Percentiles rank a stretch among this genome's conserved stretches.
Evolutionary conservation across 1,140 invertebrate genomes (phyloP).

Genomic region (Cherax destructor): DNA sequence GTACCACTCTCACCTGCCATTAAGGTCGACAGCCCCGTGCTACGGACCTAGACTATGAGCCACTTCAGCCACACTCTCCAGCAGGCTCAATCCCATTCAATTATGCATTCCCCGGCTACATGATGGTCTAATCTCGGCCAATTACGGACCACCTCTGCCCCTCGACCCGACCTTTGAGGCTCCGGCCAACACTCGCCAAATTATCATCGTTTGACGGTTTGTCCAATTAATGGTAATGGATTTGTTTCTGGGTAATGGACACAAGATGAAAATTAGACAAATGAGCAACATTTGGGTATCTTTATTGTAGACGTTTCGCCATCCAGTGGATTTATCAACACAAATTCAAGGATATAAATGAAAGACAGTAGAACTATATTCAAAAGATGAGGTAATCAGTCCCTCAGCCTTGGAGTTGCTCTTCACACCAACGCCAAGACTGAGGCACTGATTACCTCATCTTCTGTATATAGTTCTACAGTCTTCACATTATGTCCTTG

Average conservation of each 20-base stretch:
- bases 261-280: neutral
- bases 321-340: too few species aligned
- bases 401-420: too few species aligned
- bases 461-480: too few species aligned
- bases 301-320: too few species aligned
- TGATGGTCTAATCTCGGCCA: constrained; percentile 22
- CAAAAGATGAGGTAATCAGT: too few species aligned
- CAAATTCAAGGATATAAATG: too few species aligned
- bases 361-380: too few species aligned
- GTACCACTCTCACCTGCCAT: neutral
- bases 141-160: constrained; percentile 8
- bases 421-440: too few species aligned
- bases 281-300: too few species aligned
- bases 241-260: neutral
- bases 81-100: constrained; percentile 10
- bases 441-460: too few species aligned
- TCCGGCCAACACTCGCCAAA: neutral
- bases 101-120: constrained; percentile 14
- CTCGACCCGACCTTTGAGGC: neutral
- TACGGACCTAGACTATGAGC: neutral
- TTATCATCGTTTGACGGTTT: neutral
- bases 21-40: neutral
- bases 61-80: neutral
- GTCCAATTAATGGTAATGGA: neutral
- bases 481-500: too few species aligned